phyloP scores from a whole-genome alignment of 2,113 vertebrate genomes.

The Onychostruthus taczanowskii region DNA sequence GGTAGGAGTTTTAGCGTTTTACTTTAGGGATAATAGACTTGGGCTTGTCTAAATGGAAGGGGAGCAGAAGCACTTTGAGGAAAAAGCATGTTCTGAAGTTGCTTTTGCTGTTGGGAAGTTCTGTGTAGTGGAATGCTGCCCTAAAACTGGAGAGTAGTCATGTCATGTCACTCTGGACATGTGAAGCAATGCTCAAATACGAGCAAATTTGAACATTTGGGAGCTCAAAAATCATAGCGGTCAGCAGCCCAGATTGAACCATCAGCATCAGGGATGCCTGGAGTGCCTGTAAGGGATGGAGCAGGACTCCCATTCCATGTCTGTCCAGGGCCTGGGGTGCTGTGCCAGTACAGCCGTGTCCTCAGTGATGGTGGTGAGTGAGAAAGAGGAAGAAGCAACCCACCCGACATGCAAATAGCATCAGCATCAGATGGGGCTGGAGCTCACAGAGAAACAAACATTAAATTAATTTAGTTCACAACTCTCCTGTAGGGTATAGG shows the following conservation, averaged over 20 bases:
- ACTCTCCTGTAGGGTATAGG: slow-evolving; percentile 67
- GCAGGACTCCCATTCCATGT: not conserved
- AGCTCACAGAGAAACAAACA: slow-evolving; percentile 59
- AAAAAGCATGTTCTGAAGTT: accelerated
- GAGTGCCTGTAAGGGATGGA: too few relatives aligned
- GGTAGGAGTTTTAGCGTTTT: not conserved
- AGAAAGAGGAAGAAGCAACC: not conserved
- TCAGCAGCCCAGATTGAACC: not conserved
- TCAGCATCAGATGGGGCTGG: slow-evolving; percentile 36
- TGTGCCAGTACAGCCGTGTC: accelerated
- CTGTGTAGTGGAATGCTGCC: accelerated
- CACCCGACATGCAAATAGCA: slow-evolving; percentile 2
- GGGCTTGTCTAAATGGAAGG: not conserved
- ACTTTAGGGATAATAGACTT: not conserved
- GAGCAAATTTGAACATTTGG: not conserved
- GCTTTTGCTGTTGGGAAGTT: not conserved
- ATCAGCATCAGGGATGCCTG: not conserved
- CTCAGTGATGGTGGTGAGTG: not conserved
- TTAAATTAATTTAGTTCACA: slow-evolving; percentile 70
- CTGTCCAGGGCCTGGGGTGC: not conserved
- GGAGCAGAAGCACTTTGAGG: not conserved
- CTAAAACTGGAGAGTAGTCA: not conserved
- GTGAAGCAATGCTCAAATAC: not conserved
- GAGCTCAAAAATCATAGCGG: not conserved
- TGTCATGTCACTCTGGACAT: not conserved